Base-by-base conservation (phyloP, 2,888 invertebrate genomes). In the Pachliopta kotzebuea region DNA sequence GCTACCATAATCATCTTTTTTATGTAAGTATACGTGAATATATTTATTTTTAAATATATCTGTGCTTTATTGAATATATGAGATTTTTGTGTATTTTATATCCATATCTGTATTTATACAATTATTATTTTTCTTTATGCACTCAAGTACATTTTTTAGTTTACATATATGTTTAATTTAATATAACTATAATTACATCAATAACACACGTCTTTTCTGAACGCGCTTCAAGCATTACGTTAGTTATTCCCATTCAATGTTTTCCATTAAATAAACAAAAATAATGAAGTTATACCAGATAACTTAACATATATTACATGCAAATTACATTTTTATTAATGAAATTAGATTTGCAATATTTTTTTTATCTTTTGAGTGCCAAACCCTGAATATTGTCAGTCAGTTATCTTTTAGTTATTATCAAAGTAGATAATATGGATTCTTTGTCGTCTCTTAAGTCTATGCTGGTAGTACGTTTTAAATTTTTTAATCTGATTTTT, bases 251-350 rank as follows among this genome's bases (percentile, higher is more conserved):
- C n/a, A 45, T n/a, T n/a, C n/a, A 18, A 42, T 18, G n/a, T 45
- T 45, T 18, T 45, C 18, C 3, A 18, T 45, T 45, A 2, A 1
- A 45, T 45, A 45, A n/a, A 45, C 18, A 45, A 45, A n/a, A 45
- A 45, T 45, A 7, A n/a, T 18, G n/a, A n/a, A 45, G 1, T 45
- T n/a, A n/a, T n/a, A n/a, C n/a, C n/a, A n/a, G 7, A 26, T 26
- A 26, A 45, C 14, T 37, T n/a, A 6, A 7, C n/a, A 45, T n/a
- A 45, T 45, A 11, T 11, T 45, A n/a, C 8, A 45, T 7, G 45
- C 45, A 45, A 45, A 45, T 45, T 45, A n/a, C n/a, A 62, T 45
- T 45, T 18, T n/a, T 45, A 45, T 45, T n/a, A 45, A n/a, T 45
- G n/a, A 45, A 45, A 45, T n/a, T 45, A 45, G n/a, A n/a, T 18